Base-by-base conservation (phyloP, 2,797 vertebrate genomes). In the Morus bassanus region DNA sequence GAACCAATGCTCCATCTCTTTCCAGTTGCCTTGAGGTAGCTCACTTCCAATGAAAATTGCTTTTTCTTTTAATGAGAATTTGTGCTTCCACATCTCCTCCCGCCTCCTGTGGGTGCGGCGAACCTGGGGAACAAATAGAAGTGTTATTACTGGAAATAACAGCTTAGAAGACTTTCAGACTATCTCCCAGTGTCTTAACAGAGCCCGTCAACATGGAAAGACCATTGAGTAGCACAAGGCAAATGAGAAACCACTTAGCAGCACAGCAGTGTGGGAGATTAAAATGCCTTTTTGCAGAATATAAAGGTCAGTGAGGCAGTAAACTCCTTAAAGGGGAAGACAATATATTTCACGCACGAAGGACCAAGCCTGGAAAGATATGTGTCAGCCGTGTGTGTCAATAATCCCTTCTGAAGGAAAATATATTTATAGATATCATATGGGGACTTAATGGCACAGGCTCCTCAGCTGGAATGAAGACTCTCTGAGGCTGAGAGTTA, bases 231-330 rank as follows among this genome's bases (percentile, higher is more conserved):
- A 95, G 95, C 92, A 96, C 95, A 96, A 97, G 95, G 91, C 97
- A 97, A 97, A 96, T 94, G 95, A 97, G 96, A 97, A 97, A 98
- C 82, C 96, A 97, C 96, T 98, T 97, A 97, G 96, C 91, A 91
- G 76, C 82, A 10, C 95, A 93, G 93, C 91, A 75, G 92, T 59
- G 45, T 81, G 94, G 79, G 92, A 93, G 96, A 98, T 97, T 98
- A 97, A 98, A 98, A 97, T 85, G 85, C 24, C 85, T 97, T 96
- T 98, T 96, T 96, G 96, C 94, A 90, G 96, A 90, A 91, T 93
- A 88, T 81, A 98, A 98, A 98, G 97, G 98, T 98, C 98, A 98
- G 92, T 33, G 94, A 98, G 95, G 97, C 97, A 96, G 95, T 85
- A 97, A 97, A 97, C 75, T 65, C 91, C 96, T 97, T 94, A 97